Evolutionary conservation across 2,113 vertebrate species (phyloP), one percentile per base, ranked within the genome.

Genomic region (Dromas ardeola): DNA sequence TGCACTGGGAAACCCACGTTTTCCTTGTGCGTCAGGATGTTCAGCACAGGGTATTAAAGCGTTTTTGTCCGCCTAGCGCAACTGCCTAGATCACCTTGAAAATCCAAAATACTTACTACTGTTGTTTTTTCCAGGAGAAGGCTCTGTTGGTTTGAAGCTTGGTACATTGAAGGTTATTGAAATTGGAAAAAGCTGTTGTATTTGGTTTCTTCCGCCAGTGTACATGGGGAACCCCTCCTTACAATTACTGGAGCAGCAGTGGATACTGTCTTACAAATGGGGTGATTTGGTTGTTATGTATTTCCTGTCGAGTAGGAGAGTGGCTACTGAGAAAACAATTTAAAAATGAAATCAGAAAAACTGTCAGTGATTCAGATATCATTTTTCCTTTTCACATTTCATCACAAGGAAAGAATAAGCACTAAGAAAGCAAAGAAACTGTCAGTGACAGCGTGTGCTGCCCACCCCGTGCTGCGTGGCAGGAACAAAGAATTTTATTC

Each of bases 401-500:
- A 15, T 67, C 4, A 2, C 61, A 87, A 89, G 65, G 80, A 81
- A 88, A 72, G 78, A 91, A 43, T 72, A 76, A 87, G 56, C 63
- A 30, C 65, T 66, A 58, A 76, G 93, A 87, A 95, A 91, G 83
- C 88, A 81, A 85, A 79, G 73, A 70, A 81, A 19, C 73, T 96
- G 87, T 90, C 78, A 84, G 55, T 88, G 93, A 76, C 73, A 96
- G 93, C 45, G 9, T 80, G 58, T 91, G 86, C 86, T 95, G 69
- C 93, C 78, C 58, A 84, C 92, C 73, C 45, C 3, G 6, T 86
- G 40, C 93, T 95, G 34, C 4, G 5, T 89, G 94, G 66, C 78
- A 94, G 93, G 66, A 95, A 93, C 93, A 94, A 94, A 87, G 78
- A 72, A 65, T 62, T 86, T 89, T 72, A 56, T 89, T 69, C 49